Conservation (phyloP, 35 echinoderm and acorn worm genomes). For the Antedon bifida region DNA sequence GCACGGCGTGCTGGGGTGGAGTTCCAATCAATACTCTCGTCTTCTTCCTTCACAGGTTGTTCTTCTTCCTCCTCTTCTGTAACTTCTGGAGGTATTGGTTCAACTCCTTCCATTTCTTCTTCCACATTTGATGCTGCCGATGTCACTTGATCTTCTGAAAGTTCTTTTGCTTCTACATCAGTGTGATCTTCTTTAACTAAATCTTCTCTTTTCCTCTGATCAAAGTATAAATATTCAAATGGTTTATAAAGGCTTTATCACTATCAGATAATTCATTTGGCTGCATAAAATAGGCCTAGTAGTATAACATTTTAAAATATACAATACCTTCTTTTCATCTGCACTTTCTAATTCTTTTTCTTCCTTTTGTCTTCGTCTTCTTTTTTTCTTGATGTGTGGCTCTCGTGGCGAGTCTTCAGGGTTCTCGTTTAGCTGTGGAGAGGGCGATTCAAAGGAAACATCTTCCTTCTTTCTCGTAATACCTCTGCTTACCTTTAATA, state of each 20-base stretch:
- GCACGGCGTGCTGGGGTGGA: neutral
- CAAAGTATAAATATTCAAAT: too few relatives aligned
- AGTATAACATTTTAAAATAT: too few relatives aligned
- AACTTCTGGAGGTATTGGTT: conserved; percentile 19
- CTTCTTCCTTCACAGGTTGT: conserved; percentile 11
- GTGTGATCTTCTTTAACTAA: neutral
- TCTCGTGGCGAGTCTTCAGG: neutral
- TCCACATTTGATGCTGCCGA: neutral
- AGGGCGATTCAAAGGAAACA: neutral
- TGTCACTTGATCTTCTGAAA: neutral
- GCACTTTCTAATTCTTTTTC: conserved; percentile 54
- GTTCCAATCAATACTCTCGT: conserved; percentile 5
- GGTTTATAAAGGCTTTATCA: too few relatives aligned
- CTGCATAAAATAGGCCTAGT: too few relatives aligned
- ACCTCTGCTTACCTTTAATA: conserved; percentile 68
- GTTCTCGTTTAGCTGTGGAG: neutral
- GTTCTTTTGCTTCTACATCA: neutral
- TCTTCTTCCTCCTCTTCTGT: conserved; percentile 30
- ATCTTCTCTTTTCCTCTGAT: neutral
- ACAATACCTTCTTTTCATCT: conserved; percentile 36
- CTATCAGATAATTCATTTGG: too few relatives aligned
- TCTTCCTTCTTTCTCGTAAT: conserved; percentile 33
- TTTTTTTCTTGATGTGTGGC: conserved; percentile 40
- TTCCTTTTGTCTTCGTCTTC: conserved; percentile 60
- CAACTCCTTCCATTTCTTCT: conserved; percentile 9